phyloP scores from a whole-genome alignment of 1,140 invertebrate species.

The Brachionus paranguensis region DNA sequence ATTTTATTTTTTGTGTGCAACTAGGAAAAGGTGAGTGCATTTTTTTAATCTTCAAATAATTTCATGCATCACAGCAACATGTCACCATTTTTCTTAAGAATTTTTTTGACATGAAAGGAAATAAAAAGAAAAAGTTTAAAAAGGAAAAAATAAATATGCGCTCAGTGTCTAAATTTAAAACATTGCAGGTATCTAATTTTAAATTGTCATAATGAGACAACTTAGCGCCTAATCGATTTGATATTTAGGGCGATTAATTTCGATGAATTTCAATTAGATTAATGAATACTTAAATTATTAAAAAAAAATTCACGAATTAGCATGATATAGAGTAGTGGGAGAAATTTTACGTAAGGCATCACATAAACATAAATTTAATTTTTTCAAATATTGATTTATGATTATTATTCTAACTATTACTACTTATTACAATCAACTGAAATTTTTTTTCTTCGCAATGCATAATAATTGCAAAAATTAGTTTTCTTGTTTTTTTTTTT shows the following conservation, averaged over 20 bases:
- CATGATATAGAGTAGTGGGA: neutral
- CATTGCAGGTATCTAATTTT: neutral
- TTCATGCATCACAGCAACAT: neutral
- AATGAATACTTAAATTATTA: neutral
- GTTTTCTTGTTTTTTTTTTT: neutral
- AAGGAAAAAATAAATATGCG: neutral
- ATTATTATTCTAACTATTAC: slow-evolving; percentile 21
- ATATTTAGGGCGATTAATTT: neutral
- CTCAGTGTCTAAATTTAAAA: neutral
- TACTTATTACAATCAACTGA: neutral
- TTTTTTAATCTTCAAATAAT: no score
- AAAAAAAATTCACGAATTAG: neutral
- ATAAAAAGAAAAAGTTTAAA: neutral
- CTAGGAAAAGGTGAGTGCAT: no score
- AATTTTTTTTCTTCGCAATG: neutral
- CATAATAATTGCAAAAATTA: slow-evolving; percentile 28
- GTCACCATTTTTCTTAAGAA: neutral
- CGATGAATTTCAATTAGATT: neutral
- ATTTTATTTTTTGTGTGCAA: no score
- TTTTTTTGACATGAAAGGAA: neutral
- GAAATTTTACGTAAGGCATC: neutral
- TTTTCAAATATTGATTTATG: slow-evolving; percentile 33
- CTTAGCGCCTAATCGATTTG: no score
- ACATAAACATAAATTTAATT: slow-evolving; percentile 26
- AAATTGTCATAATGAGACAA: neutral